Evolutionary conservation across 2,113 vertebrate species (phyloP).

Genomic region (Callipepla squamata): DNA sequence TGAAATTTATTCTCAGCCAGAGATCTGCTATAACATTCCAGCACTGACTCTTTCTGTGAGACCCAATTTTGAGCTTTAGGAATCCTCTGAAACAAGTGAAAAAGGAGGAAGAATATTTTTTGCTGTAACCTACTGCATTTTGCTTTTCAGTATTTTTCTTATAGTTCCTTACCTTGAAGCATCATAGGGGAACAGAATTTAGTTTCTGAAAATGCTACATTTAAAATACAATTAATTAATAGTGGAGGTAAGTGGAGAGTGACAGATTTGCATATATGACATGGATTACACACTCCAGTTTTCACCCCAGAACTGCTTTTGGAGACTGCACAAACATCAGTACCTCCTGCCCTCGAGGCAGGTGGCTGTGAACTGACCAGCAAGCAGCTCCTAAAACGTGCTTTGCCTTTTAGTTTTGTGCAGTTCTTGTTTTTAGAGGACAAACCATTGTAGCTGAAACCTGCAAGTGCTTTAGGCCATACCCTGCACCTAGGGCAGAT

Average conservation of each 20-base stretch:
- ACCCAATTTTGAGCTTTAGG: neutral
- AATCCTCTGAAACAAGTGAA: neutral
- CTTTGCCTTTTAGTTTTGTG: neutral
- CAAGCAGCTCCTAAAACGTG: neutral
- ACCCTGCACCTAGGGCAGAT: neutral
- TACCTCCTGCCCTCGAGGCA: neutral
- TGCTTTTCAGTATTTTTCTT: neutral
- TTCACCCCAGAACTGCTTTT: neutral
- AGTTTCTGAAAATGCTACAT: neutral
- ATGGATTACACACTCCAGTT: neutral
- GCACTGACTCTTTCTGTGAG: neutral
- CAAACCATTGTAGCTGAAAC: neutral
- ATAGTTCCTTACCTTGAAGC: neutral
- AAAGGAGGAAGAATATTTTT: neutral
- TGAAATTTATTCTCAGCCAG: neutral
- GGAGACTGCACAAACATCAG: neutral
- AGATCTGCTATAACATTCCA: neutral
- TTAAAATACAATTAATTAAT: neutral
- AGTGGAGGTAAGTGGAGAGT: neutral
- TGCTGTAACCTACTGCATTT: neutral
- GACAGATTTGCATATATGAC: neutral
- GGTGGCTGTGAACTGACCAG: neutral
- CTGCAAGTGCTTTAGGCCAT: neutral
- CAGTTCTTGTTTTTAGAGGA: neutral
- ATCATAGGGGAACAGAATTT: neutral